Conservation (phyloP, 2,113 vertebrate species). For the Ctenomys sociabilis region DNA sequence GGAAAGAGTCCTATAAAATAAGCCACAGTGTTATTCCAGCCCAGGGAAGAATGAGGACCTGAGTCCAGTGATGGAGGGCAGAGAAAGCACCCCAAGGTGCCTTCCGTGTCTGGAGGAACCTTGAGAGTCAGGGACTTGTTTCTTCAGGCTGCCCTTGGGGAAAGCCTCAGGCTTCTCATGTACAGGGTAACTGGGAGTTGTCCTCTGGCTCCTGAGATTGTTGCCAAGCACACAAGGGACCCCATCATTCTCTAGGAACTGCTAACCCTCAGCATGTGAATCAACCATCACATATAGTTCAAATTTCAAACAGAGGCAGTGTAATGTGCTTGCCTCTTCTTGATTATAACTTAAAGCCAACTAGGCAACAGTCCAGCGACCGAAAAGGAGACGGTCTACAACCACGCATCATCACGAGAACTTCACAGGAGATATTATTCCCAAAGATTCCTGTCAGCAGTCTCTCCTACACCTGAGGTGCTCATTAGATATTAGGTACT, state of each 20-base stretch:
- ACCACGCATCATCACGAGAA: background rate
- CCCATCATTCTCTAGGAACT: background rate
- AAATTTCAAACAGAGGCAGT: slow-evolving; percentile 41
- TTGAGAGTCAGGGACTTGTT: background rate
- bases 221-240: background rate
- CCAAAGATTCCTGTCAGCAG: background rate
- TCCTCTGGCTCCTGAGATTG: background rate
- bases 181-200: background rate
- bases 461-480: background rate
- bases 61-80: background rate
- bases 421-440: background rate
- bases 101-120: background rate
- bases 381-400: background rate
- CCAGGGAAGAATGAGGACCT: background rate
- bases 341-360: background rate
- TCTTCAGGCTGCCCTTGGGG: background rate
- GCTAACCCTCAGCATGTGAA: background rate
- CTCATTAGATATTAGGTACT: background rate
- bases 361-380: background rate
- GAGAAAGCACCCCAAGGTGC: background rate
- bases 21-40: background rate
- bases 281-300: background rate
- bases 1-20: background rate
- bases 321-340: background rate
- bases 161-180: background rate